Base-by-base conservation (phyloP, 37 sponge, comb jelly and placozoan genomes). In the Eunapius fragilis region DNA sequence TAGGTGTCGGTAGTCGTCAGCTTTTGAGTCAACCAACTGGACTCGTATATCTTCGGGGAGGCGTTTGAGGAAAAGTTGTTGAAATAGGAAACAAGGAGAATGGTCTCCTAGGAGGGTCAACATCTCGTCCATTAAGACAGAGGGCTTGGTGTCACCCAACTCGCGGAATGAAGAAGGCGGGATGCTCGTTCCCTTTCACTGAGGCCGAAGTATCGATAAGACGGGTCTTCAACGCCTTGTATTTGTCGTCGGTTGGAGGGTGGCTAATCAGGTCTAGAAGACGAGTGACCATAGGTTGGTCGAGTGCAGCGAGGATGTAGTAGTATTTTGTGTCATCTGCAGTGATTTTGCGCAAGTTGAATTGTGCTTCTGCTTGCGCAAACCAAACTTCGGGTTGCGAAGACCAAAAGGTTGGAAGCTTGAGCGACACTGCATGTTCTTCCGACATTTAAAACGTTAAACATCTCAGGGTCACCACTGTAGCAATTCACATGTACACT, bases 151-250 rank as follows among this genome's bases (percentile, higher is more conserved):
- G 6, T 6, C 41, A 6, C 41, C 41, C 6, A 41, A 41, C 6
- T 41, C 41, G 6, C 41, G 6, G 41, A 41, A 41, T 41, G 41
- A 6, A 41, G 41, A 41, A 41, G 41, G 6, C 41, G 41, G 41
- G 41, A 41, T 41, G 83, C 83, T 28, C 82, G 82, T 31, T 72
- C 83, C 2, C 83, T 36, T 23, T 37, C 5, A 31, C 48, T 84
- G 67, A 84, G 76, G 68, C 85, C 85, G 34, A 84, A 84, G 85
- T 84, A 11, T 78, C 32, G 1, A 78, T 77, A 6, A 86, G 79
- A n/a, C n/a, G n/a, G n/a, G n/a, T n/a, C n/a, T n/a, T n/a, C n/a
- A n/a, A 2, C 11, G 79, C 70, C 17, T n/a, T 30, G 70, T 84
- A 84, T 69, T 84, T 75, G 85, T 76, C 11, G 9, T 76, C 77